These are phyloP conservation scores for Lissonota sp. DNA, from an alignment of 2,888 invertebrate genomes.

Conservation along the genomic window DNA sequence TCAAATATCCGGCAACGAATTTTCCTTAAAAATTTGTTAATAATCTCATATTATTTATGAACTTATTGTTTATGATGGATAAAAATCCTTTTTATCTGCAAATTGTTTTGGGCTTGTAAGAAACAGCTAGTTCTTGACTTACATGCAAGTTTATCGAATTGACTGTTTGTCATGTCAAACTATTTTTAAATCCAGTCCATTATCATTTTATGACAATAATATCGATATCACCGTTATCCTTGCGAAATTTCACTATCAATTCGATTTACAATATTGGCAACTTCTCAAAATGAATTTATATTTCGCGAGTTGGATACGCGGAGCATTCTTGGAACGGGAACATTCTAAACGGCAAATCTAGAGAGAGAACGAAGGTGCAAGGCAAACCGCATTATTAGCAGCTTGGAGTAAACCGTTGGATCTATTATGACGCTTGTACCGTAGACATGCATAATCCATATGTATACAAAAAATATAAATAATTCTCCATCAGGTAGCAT, in stretches of 20 bases:
- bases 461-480: not conserved
- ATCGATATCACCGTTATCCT: too few species aligned
- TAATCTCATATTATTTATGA: too few species aligned
- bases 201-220: too few species aligned
- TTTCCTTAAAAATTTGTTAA: too few species aligned
- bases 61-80: too few species aligned
- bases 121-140: too few species aligned
- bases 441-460: not conserved
- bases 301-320: constrained; percentile 27
- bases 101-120: too few species aligned
- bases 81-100: too few species aligned
- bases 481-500: not conserved
- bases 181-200: too few species aligned
- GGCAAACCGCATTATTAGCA: constrained; percentile 59
- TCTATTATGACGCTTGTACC: constrained; percentile 29
- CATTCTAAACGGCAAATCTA: constrained; percentile 59
- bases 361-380: constrained; percentile 52
- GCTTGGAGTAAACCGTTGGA: constrained; percentile 50
- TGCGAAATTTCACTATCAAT: not conserved
- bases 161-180: too few species aligned
- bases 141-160: too few species aligned
- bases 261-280: not conserved
- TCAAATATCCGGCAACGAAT: too few species aligned
- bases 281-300: constrained; percentile 16
- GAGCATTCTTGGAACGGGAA: constrained; percentile 24